Evolutionary conservation across 1,140 invertebrate genomes (phyloP).

Genomic region (Campoletis sonorensis): DNA sequence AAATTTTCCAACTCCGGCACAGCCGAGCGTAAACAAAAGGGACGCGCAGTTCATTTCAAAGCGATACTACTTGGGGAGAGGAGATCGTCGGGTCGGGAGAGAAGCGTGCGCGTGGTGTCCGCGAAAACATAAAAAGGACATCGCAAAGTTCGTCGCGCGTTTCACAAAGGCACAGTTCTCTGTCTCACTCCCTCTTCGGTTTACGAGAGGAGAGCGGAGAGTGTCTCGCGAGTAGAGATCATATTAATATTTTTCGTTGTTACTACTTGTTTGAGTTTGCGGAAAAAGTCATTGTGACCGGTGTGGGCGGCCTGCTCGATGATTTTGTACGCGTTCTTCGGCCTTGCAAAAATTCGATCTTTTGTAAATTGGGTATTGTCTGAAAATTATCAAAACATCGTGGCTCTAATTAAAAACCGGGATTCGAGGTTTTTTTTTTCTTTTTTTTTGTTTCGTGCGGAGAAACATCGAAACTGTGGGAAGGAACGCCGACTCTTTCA

Average conservation of each 20-base stretch:
- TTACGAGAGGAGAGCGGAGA: not conserved
- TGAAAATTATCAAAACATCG: too few relatives aligned
- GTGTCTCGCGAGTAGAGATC: not conserved
- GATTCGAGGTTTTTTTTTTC: too few relatives aligned
- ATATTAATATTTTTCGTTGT: not conserved
- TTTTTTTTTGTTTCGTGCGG: too few relatives aligned
- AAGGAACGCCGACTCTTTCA: not conserved
- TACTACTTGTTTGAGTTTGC: not conserved
- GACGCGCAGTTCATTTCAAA: slow-evolving; percentile 36
- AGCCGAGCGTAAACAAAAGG: slow-evolving; percentile 24
- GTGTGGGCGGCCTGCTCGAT: slow-evolving; percentile 7
- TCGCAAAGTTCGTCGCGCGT: not conserved
- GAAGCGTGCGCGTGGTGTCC: slow-evolving; percentile 1
- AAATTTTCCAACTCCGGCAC: not conserved
- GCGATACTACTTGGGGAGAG: not conserved
- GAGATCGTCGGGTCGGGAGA: not conserved
- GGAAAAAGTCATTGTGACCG: not conserved
- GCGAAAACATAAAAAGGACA: slow-evolving; percentile 6
- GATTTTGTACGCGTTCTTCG: not conserved
- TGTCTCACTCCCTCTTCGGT: too few relatives aligned
- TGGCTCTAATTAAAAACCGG: too few relatives aligned
- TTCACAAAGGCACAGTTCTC: slow-evolving; percentile 1
- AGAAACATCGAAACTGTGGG: too few relatives aligned
- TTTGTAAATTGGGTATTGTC: too few relatives aligned
- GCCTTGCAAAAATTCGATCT: not conserved